Base-by-base conservation (phyloP, 2,888 invertebrate species). In the Campaea margaritaria region DNA sequence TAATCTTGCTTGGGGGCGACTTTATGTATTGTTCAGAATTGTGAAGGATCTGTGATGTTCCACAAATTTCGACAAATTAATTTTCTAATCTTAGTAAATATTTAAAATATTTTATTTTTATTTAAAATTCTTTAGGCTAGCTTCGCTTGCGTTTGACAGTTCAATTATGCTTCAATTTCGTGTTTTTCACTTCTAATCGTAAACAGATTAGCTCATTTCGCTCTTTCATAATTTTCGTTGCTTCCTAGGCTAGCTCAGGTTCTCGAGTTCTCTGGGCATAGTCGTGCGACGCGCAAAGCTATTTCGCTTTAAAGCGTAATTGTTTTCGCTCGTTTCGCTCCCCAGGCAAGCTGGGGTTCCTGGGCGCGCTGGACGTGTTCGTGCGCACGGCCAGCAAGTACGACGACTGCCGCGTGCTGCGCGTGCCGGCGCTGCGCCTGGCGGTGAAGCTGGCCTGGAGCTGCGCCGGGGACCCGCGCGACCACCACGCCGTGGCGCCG, bases 301-400 rank as follows among this genome's bases (percentile, higher is more conserved):
- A 5, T 5, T 5, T 21, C 2, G 21, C 21, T 21, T 5, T 5
- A 5, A 5, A 36, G n/a, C n/a, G 36, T 36, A 36, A 36, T 12
- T 1, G 2, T 1, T 38, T 12, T n/a, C 39, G 8, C 14, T 7
- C 0, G 21, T 15, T 8, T n/a, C 0, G 21, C 15, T 8, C 2
- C 34, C 0, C 78, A 95, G 95, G 96, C 0, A 97, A 96, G 86
- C 96, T 98, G 58, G 95, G 97, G 49, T 96, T 98, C 76, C 97
- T 98, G 77, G 99, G 99, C 2, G 97, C 99, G 79, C 73, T 99
- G 61, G 97, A 98, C 86, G 97, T 99, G 73, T 98, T 96, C 78
- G 98, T 99, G 1, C 94, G 99, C 58, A 99, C 99, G 0, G 99
- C 99, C 0, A 99, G 99, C 62, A 99, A 99, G 85, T 99, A 99